phyloP scores from a whole-genome alignment of 2,113 vertebrate genomes.

The Podocnemis expansa region DNA sequence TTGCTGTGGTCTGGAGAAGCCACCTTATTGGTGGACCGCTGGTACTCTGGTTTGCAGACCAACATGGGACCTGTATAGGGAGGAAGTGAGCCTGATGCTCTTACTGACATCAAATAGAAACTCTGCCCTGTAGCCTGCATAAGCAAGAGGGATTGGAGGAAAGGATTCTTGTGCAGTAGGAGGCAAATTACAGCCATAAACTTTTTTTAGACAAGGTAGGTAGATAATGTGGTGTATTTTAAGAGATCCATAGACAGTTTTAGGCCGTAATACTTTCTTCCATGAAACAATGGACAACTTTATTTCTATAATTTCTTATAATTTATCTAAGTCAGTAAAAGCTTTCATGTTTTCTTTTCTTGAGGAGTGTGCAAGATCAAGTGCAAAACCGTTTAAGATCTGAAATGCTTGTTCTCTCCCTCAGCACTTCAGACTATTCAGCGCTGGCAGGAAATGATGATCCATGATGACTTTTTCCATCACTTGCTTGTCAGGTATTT shows the following conservation, averaged over 20 bases:
- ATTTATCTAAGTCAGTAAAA: background rate
- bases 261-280: background rate
- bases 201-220: background rate
- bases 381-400: background rate
- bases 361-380: background rate
- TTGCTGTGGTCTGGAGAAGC: background rate
- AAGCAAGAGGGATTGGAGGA: background rate
- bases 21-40: background rate
- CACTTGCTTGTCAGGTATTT: background rate
- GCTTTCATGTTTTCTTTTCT: background rate
- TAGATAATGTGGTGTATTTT: background rate
- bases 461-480: background rate
- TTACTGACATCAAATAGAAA: background rate
- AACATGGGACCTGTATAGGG: background rate
- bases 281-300: background rate
- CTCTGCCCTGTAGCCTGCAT: background rate
- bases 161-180: background rate
- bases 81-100: background rate
- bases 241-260: background rate
- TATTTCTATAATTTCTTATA: background rate
- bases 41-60: fast-evolving
- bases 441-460: background rate
- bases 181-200: background rate
- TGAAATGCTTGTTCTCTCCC: background rate
- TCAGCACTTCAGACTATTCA: background rate